These are phyloP conservation scores for human (Homo sapiens) DNA, from an alignment of 2,113 vertebrate species.

Conservation along the genomic window GRCh38 chr13:58500501-58501000, in stretches of 20 bases:
- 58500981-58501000: conserved; percentile 67
- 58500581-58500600: background rate
- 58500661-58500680: conserved; percentile 9
- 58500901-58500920: conserved; percentile 32
- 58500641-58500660: conserved; percentile 22
- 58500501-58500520: conserved; percentile 42
- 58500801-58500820: background rate
- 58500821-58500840: background rate
- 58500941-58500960: conserved; percentile 32
- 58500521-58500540: conserved; percentile 1
- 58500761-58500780: background rate
- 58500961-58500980: conserved; percentile 40
- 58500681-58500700: conserved; percentile 1
- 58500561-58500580: background rate
- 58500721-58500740: background rate
- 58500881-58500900: background rate
- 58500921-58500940: conserved; percentile 31
- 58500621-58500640: conserved; percentile 34
- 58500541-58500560: background rate
- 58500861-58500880: conserved; percentile 10
- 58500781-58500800: background rate
- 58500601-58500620: background rate
- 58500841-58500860: background rate
- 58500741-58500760: conserved; percentile 10
- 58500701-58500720: background rate